Base-by-base conservation (phyloP, 2,888 invertebrate species). In the Lithophane ornitopus region DNA sequence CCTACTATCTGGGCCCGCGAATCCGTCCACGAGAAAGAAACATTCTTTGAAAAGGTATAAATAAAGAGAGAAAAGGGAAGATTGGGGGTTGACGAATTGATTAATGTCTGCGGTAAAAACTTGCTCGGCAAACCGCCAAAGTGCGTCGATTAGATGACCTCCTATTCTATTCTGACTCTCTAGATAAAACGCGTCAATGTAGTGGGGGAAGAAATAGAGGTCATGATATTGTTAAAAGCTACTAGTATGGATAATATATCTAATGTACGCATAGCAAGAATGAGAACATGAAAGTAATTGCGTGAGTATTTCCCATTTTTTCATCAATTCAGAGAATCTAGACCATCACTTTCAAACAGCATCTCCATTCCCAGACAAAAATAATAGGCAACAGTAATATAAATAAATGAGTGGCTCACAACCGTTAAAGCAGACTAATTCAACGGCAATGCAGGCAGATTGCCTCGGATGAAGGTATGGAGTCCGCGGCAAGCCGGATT, bases 401-500 rank as follows among this genome's bases (percentile, higher is more conserved):
- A 87, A 86, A 87, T 85, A 81, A 81, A 87, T 81, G 74, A 87
- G 71, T 80, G 83, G 89, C 85, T 89, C 85, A 84, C 84, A 88
- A 89, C 90, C 87, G 87, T 89, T 91, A 90, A 90, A 90, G 88
- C 84, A 89, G 88, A 91, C 91, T 94, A 94, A 94, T 94, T 93
- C 92, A 90, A 89, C 94, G 89, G 94, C 92, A 94, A 90, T 92
- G 94, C 93, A 94, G 92, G 92, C 92, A 93, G 91, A 93, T 94
- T 93, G 92, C 90, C 85, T 89, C 90, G 92, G 91, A 92, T 90
- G 91, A 91, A 91, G 92, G 88, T 92, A 93, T 90, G 90, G 91
- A 93, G 91, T 93, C 90, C 92, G 92, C 91, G 93, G 94, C 90
- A 93, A 94, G 93, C 92, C 91, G 94, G 95, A 95, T 96, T 95